Evolutionary conservation across 2,888 invertebrate species (phyloP), one percentile per base, ranked within the genome.

Genomic region (Scaptodrosophila latifasciaeformis): DNA sequence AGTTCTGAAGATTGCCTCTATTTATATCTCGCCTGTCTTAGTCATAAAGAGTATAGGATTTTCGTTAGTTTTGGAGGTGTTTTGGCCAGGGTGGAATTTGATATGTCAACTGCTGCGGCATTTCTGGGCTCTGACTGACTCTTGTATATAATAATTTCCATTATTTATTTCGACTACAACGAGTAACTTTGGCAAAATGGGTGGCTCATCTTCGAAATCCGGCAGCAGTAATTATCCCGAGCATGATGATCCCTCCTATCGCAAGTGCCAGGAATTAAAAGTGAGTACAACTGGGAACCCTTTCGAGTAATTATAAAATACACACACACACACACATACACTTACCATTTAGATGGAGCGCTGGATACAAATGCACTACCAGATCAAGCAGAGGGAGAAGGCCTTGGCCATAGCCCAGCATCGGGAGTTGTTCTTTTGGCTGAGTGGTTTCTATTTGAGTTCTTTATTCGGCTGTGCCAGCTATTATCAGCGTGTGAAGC

Each of bases 311-410:
- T 48, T 39, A 40, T 39, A 12, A 3, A 1, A 35, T 35, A 30
- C 31, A 34, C 19, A n/a, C n/a, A n/a, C n/a, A n/a, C n/a, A n/a
- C n/a, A 15, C 1, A 31, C 12, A 42, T 13, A 7, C 2, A 18
- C 2, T 21, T 2, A 10, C 6, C 2, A 2, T 21, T 9, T 63
- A 91, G 93, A 89, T 93, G 88, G 93, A 93, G 81, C 88, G 93
- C 56, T 93, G 94, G 87, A 91, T 94, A 64, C 93, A 93, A 81
- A 89, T 94, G 88, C 92, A 92, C 84, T 92, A 92, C 85, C 92
- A 93, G 85, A 90, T 94, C 87, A 89, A 93, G 78, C 92, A 93
- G 82, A 87, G 93, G 57, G 89, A 91, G 86, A 88, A 90, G 85
- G 93, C 94, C 0, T 86, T 92, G 86, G 89, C 91, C 83, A 89